Conservation (phyloP, 2,888 invertebrate species). For the Caradrina kadenii region DNA sequence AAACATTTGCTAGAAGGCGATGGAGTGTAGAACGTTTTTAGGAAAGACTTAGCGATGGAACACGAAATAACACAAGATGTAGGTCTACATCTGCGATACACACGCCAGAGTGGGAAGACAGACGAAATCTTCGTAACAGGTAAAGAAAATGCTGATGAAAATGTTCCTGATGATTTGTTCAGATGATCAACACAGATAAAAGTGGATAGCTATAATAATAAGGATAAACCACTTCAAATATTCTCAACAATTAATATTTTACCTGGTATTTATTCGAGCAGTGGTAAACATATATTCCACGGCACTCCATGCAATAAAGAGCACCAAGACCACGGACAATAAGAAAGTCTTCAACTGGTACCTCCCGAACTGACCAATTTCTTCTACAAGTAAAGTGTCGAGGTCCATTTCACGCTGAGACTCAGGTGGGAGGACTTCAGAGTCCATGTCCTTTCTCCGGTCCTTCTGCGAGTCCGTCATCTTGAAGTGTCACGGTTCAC, state of each 20-base stretch:
- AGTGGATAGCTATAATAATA: no score
- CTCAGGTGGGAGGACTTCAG: constrained; percentile 2
- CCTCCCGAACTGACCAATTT: constrained; percentile 82
- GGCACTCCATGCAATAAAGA: constrained; percentile 77
- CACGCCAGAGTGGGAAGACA: no score
- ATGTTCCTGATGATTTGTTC: no score
- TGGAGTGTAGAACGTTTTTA: neutral
- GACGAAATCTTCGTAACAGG: no score
- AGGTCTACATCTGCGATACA: no score
- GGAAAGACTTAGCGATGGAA: neutral
- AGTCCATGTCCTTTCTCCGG: constrained; percentile 15
- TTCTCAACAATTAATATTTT: neutral
- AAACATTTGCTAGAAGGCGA: no score
- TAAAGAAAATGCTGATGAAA: no score
- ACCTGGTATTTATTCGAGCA: constrained; percentile 81
- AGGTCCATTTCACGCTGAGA: constrained; percentile 68
- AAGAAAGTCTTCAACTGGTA: constrained; percentile 75
- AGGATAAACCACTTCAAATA: no score
- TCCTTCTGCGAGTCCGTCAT: constrained; percentile 31
- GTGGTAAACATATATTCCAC: constrained; percentile 83
- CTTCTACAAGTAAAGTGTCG: constrained; percentile 79
- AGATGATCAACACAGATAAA: no score
- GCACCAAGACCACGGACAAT: constrained; percentile 70
- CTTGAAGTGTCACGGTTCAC: neutral
- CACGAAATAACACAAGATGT: neutral